Evolutionary conservation across 2,113 vertebrate species (phyloP).

Genomic region (Rhombomys opimus): DNA sequence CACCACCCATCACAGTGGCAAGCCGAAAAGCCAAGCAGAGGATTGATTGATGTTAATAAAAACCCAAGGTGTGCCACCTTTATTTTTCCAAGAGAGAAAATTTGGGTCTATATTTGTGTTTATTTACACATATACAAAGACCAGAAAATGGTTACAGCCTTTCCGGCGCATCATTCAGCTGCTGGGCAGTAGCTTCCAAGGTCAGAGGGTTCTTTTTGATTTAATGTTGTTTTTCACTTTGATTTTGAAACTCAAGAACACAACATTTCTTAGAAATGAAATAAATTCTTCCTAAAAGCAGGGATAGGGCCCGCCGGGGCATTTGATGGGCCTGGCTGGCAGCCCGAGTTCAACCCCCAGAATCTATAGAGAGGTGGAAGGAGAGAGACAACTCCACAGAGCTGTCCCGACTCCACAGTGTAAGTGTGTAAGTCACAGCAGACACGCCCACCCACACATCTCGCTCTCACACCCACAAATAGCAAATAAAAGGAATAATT

Average conservation of each 20-base stretch:
- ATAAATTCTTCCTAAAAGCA: not conserved
- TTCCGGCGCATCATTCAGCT: not conserved
- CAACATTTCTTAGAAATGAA: constrained; percentile 1
- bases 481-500: not conserved
- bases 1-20: not conserved
- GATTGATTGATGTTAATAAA: not conserved
- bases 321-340: not conserved
- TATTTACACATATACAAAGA: not conserved
- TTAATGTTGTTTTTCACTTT: not conserved
- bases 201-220: not conserved
- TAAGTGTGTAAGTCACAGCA: no score
- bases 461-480: not conserved
- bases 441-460: not conserved
- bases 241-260: not conserved
- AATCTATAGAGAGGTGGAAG: not conserved
- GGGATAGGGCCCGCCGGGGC: not conserved
- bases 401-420: no score
- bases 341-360: not conserved
- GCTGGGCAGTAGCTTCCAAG: not conserved
- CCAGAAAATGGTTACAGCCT: no score
- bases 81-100: not conserved
- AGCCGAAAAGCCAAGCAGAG: not conserved
- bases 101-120: not conserved
- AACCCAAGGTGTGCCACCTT: not conserved
- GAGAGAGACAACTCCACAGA: not conserved